A percentile compares a stretch with the other conserved stretches of the same genome.
Conservation (phyloP, 2,888 invertebrate species). For the Catocala sponsa region DNA sequence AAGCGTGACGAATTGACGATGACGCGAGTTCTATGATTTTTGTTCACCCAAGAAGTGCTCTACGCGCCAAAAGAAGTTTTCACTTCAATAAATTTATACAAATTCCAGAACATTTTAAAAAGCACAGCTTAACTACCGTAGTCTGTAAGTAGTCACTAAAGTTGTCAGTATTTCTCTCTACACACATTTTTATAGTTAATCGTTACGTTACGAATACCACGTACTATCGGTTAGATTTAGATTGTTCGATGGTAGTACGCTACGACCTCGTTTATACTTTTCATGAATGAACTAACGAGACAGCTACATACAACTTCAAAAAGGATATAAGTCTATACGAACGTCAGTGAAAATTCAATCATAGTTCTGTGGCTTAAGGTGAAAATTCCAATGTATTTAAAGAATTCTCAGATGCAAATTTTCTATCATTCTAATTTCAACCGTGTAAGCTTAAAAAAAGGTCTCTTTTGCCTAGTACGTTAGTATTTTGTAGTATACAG, state of each 20-base stretch:
- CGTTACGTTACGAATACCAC: constrained; percentile 30
- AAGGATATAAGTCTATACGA: constrained; percentile 12
- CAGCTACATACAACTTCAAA: constrained; percentile 9
- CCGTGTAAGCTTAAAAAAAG: background rate
- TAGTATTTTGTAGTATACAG: background rate
- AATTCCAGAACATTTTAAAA: no score
- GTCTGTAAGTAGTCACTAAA: no score
- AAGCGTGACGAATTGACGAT: no score
- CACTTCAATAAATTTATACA: no score
- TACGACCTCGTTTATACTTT: constrained; percentile 43
- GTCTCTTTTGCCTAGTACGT: background rate
- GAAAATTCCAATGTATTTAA: background rate
- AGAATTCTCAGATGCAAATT: background rate
- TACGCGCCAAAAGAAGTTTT: no score
- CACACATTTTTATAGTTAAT: constrained; percentile 1
- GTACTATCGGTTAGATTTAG: constrained; percentile 12
- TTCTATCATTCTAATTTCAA: background rate
- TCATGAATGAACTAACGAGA: constrained; percentile 46
- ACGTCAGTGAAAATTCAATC: constrained; percentile 16
- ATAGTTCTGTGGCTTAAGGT: rapidly evolving
- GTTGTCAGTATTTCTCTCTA: no score
- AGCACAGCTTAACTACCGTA: no score
- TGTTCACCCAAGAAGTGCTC: no score
- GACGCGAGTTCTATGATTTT: no score
- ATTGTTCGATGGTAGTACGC: constrained; percentile 38